Evolutionary conservation across 2,888 invertebrate species (phyloP), one percentile per base, ranked within the genome.

Genomic region (Diplazon laetatorius): DNA sequence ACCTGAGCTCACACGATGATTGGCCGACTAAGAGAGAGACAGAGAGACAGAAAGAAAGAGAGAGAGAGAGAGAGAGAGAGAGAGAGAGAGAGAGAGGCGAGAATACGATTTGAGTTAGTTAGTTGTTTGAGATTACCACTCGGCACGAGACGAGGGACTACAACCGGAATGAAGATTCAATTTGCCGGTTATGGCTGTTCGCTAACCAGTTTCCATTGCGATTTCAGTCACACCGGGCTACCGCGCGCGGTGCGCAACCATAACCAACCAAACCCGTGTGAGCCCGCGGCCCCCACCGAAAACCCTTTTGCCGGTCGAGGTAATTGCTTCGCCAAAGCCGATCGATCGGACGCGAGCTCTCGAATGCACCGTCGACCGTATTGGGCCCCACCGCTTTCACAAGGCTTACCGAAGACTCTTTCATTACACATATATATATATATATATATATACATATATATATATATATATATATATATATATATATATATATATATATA

Each of bases 191-290:
- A 50, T 59, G 74, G 71, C 57, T 62, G 52, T 46, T 52, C 16
- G 63, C 72, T 60, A 71, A 71, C 72, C 48, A 57, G 80, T 78
- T 81, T 82, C 76, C 63, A 78, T 73, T 74, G 74, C 70, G 82
- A 85, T 85, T 84, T 82, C 65, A 82, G 81, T 84, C 83, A 80
- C 80, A 81, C 80, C n/a, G n/a, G n/a, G n/a, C 80, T 44, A 57
- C 76, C 48, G 14, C 16, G n/a, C 9, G 16, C 6, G 12, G n/a
- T n/a, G n/a, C n/a, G n/a, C n/a, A n/a, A n/a, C n/a, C n/a, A n/a
- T n/a, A n/a, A n/a, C n/a, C n/a, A 22, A 20, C 22, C n/a, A 22
- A 2, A 3, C 2, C 35, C 35, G 16, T 14, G 55, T 16, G 9
- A 55, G 9, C 18, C 10, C 16, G 35, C 35, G 37, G 35, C 57